These are phyloP conservation scores for Drosophila ficusphila DNA, from an alignment of 1,140 invertebrate genomes.

Conservation along the genomic window DNA sequence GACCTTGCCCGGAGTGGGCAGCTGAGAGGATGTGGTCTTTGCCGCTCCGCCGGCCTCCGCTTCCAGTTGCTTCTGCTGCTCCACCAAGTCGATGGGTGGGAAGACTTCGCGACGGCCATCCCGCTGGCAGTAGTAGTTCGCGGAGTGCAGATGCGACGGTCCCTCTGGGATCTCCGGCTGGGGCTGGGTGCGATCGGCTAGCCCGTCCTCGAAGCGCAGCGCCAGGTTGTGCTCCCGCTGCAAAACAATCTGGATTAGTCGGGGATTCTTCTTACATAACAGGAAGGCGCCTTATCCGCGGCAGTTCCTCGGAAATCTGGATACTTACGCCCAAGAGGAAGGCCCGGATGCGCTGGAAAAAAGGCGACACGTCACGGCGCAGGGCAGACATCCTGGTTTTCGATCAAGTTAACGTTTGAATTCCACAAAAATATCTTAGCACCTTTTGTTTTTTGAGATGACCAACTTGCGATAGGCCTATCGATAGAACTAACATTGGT, in stretches of 20 bases:
- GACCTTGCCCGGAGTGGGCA: conserved; percentile 86
- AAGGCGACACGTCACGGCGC: conserved; percentile 86
- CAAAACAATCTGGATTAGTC: conserved; percentile 33
- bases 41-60: conserved; percentile 27
- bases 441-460: not conserved
- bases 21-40: conserved; percentile 41
- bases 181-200: conserved; percentile 90
- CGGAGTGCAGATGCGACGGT: conserved; percentile 88
- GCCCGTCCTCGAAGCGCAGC: conserved; percentile 87
- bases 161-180: conserved; percentile 91
- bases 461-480: too few species aligned
- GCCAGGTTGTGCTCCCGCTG: conserved; percentile 87
- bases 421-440: conserved; percentile 11
- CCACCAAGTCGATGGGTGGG: conserved; percentile 87
- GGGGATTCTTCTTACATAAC: conserved; percentile 64
- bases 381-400: conserved; percentile 53
- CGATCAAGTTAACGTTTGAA: not conserved
- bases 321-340: conserved; percentile 87
- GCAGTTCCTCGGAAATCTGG: too few species aligned
- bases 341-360: conserved; percentile 86
- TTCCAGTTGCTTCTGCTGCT: conserved; percentile 62
- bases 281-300: not conserved
- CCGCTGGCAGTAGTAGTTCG: conserved; percentile 91
- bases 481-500: too few species aligned
- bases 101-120: conserved; percentile 90